Evolutionary conservation across 2,888 invertebrate species (phyloP).

Genomic region (Temnothorax rugatulus): DNA sequence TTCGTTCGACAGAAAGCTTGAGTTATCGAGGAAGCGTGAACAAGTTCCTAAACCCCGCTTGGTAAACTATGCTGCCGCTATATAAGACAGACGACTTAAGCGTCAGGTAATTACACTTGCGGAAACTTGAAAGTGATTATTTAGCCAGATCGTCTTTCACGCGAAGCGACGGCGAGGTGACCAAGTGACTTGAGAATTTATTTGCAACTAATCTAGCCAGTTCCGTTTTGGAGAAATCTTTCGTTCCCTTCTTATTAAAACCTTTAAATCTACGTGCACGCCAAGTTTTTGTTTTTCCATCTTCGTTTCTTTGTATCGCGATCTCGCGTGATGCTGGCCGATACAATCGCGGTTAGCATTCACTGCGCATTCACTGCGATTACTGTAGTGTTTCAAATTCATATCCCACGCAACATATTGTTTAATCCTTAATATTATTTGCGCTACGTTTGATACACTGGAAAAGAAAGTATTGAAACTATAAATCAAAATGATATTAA

Average conservation of each 20-base stretch:
- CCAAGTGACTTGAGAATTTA: not conserved
- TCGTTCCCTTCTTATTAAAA: not conserved
- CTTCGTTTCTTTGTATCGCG: not conserved
- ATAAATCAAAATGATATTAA: not conserved
- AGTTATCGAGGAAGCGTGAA: constrained; percentile 62
- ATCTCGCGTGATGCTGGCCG: constrained; percentile 6
- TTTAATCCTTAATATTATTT: constrained; percentile 3
- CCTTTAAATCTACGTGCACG: not conserved
- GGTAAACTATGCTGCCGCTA: constrained; percentile 32
- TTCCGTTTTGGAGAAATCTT: not conserved
- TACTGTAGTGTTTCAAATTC: not conserved
- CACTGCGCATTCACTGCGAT: not conserved
- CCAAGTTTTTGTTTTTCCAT: not conserved
- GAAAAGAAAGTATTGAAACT: not conserved
- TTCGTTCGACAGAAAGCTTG: constrained; percentile 38
- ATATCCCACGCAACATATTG: not conserved
- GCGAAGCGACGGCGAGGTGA: not conserved
- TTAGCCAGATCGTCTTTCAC: constrained; percentile 33
- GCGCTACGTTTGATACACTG: not conserved
- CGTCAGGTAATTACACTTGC: constrained; percentile 39
- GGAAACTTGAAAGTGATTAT: constrained; percentile 27
- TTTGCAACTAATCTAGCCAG: not conserved
- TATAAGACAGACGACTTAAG: constrained; percentile 42
- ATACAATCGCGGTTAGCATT: not conserved
- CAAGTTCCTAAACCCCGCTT: constrained; percentile 35